phyloP scores from a whole-genome alignment of 2,888 invertebrate species.

The Venusia cambrica region DNA sequence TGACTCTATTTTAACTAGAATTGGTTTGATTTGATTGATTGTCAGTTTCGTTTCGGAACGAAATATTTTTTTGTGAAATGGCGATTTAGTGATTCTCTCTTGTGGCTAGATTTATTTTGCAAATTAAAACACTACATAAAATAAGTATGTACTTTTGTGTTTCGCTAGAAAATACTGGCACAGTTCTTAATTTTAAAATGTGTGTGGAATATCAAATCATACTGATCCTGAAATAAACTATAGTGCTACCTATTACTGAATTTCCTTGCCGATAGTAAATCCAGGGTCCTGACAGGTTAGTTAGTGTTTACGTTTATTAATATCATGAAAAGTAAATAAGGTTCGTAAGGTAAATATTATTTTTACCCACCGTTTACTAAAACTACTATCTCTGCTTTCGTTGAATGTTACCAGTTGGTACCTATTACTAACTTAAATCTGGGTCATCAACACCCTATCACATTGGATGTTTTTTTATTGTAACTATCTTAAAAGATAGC shows the following conservation, averaged over 20 bases:
- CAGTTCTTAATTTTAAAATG: conserved; percentile 17
- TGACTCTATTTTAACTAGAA: too few species aligned
- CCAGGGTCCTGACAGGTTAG: conserved; percentile 17
- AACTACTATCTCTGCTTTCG: too few species aligned
- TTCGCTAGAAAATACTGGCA: conserved; percentile 9
- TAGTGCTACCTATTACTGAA: conserved; percentile 25
- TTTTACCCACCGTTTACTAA: too few species aligned
- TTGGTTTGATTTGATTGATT: conserved; percentile 6
- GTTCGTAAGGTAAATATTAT: too few species aligned
- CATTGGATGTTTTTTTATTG: too few species aligned
- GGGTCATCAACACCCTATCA: too few species aligned
- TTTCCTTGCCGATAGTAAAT: conserved; percentile 21
- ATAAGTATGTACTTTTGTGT: conserved; percentile 31
- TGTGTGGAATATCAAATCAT: conserved; percentile 17
- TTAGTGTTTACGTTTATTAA: conserved; percentile 4
- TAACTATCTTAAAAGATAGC: too few species aligned
- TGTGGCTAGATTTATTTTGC: conserved; percentile 51
- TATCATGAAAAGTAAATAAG: not conserved
- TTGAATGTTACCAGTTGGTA: too few species aligned
- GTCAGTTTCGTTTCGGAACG: conserved; percentile 12
- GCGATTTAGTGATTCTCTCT: conserved; percentile 72
- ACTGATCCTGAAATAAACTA: conserved; percentile 20
- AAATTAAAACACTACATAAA: conserved; percentile 22
- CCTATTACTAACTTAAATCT: too few species aligned
- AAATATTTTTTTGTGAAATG: conserved; percentile 62